Evolutionary conservation across 2,797 vertebrate genomes (phyloP).

Genomic region (Neosilurus hyrtlii): DNA sequence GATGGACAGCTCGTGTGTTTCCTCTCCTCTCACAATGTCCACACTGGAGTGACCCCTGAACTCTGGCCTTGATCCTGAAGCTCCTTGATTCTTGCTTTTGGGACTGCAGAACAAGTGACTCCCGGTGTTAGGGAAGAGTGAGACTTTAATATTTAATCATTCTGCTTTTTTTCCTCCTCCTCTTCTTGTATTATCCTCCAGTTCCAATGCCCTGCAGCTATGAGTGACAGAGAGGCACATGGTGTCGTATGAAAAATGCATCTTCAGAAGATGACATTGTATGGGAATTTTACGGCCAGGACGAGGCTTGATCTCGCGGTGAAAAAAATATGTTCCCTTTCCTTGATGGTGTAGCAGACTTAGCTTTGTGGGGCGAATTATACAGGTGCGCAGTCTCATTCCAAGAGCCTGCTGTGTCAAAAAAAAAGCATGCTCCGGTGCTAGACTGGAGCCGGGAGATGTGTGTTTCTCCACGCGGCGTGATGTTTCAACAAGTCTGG

Average conservation of each 20-base stretch:
- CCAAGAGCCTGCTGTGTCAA: slow-evolving; percentile 13
- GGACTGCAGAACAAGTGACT: slow-evolving; percentile 55
- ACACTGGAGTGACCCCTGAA: slow-evolving; percentile 41
- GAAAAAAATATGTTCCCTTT: slow-evolving; percentile 63
- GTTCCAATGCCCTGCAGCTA: slow-evolving; percentile 66
- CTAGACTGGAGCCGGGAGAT: not conserved
- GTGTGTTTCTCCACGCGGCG: slow-evolving; percentile 18
- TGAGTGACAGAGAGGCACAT: slow-evolving; percentile 65
- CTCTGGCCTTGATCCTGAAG: slow-evolving; percentile 44
- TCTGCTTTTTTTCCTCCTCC: slow-evolving; percentile 44
- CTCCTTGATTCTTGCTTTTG: slow-evolving; percentile 48
- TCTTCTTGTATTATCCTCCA: slow-evolving; percentile 57
- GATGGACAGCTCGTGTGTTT: slow-evolving; percentile 40
- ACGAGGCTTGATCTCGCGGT: slow-evolving; percentile 56
- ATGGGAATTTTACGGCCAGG: slow-evolving; percentile 56
- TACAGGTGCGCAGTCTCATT: slow-evolving; percentile 46
- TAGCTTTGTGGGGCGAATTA: slow-evolving; percentile 4
- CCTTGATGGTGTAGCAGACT: slow-evolving; percentile 29
- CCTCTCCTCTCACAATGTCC: slow-evolving; percentile 26
- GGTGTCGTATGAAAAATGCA: slow-evolving; percentile 64
- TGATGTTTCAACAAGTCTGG: slow-evolving; percentile 36
- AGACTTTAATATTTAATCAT: slow-evolving; percentile 72
- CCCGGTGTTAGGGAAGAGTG: slow-evolving; percentile 54
- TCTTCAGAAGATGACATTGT: slow-evolving; percentile 59
- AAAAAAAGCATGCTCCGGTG: slow-evolving; percentile 39